These are phyloP conservation scores for Musca vetustissima DNA, from an alignment of 1,140 invertebrate genomes.

Conservation along the genomic window DNA sequence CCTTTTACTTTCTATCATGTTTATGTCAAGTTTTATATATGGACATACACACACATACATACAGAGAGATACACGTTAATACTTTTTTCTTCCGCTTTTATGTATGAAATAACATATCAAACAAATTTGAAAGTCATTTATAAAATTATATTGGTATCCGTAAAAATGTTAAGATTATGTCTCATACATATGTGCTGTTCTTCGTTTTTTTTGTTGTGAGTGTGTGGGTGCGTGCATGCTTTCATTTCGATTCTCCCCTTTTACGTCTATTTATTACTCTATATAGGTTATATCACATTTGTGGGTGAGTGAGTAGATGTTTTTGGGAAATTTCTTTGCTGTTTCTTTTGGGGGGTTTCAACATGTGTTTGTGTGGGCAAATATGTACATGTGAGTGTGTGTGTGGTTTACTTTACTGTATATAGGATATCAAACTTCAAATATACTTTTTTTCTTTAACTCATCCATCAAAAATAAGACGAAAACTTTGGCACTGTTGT, in stretches of 20 bases:
- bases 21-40: background rate
- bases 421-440: background rate
- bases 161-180: constrained; percentile 18
- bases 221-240: background rate
- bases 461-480: constrained; percentile 11
- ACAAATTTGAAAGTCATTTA: constrained; percentile 24
- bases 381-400: background rate
- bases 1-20: constrained; percentile 14
- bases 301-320: background rate
- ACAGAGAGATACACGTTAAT: background rate
- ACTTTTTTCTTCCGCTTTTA: background rate
- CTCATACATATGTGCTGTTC: background rate
- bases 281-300: background rate
- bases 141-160: constrained; percentile 23
- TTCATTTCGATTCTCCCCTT: too few relatives aligned
- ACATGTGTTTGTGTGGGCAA: background rate
- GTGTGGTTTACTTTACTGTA: background rate
- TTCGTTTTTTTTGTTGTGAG: background rate
- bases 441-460: background rate
- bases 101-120: constrained; percentile 21
- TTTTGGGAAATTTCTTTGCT: background rate
- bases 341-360: background rate
- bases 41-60: background rate
- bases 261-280: too few relatives aligned
- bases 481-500: constrained; percentile 9